Evolutionary conservation across 2,888 invertebrate genomes (phyloP), one percentile per base, ranked within the genome.

Genomic region (Eilema sororculum): DNA sequence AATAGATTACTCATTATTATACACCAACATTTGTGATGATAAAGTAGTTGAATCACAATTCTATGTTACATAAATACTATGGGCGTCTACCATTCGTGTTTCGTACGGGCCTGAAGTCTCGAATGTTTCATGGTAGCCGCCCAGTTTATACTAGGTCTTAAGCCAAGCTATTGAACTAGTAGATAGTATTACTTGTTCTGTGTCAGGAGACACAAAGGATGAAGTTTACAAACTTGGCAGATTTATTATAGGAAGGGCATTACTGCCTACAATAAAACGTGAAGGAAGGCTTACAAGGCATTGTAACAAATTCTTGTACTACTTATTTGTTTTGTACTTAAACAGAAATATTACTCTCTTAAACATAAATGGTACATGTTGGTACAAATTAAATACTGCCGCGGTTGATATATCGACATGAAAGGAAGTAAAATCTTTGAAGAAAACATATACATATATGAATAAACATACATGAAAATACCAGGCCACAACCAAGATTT

Each of bases 301-400:
- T 20, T 52, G 52, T 52, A n/a, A 52, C n/a, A 6, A 52, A 3
- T 52, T 52, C 20, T 52, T 52, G n/a, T 52, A n/a, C n/a, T 52
- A 52, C 52, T 52, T 52, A 52, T 52, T 52, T n/a, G 52, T n/a
- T 52, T 52, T n/a, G 52, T 52, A 52, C 8, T 52, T 52, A 52
- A 52, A 3, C n/a, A n/a, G 52, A 52, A 52, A 52, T 52, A 52
- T n/a, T 20, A n/a, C 9, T 52, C 52, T 52, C 9, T n/a, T n/a
- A 20, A n/a, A n/a, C 52, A 2, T n/a, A 9, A 9, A 3, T 9
- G 16, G 2, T 52, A 52, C n/a, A 52, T 5, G n/a, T 52, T n/a
- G n/a, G n/a, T 52, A 52, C 2, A 52, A 52, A n/a, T 52, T 52
- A 52, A n/a, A n/a, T 52, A 52, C 30, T 33, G 8, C 8, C 8